Percentiles rank a stretch among this genome's conserved stretches.
phyloP scores from a whole-genome alignment of 64 coral and sea anemone genomes.

The Porites lutea region DNA sequence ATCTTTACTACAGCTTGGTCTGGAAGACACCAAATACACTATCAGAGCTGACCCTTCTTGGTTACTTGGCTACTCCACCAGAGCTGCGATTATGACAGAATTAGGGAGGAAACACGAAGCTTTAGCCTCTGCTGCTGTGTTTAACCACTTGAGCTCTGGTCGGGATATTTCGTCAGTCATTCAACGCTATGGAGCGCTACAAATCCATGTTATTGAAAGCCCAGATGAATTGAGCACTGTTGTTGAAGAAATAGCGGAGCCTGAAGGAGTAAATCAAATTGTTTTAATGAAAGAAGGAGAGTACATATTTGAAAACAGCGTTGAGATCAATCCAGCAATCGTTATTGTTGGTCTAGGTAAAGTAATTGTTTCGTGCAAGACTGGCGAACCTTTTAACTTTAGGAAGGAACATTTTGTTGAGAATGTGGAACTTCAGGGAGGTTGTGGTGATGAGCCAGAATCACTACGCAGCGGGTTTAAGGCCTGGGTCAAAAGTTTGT shows the following conservation, averaged over 20 bases:
- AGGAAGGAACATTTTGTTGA: neutral
- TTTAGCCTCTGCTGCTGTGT: neutral
- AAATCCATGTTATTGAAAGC: neutral
- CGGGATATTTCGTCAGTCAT: neutral
- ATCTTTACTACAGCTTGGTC: neutral
- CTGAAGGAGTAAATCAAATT: neutral
- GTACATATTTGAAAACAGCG: neutral
- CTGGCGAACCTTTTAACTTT: slow-evolving; percentile 10
- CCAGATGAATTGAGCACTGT: neutral
- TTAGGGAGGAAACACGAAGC: slow-evolving; percentile 1
- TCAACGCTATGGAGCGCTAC: neutral
- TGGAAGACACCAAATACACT: neutral
- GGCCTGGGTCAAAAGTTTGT: no score
- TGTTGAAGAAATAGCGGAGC: neutral
- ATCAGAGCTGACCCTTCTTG: slow-evolving; percentile 23
- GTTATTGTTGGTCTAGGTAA: slow-evolving; percentile 6
- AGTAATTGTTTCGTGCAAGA: neutral
- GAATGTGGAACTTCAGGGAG: neutral
- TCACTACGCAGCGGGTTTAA: no score
- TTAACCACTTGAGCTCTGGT: slow-evolving; percentile 4
- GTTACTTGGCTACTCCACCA: neutral
- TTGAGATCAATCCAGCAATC: neutral
- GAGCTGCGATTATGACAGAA: neutral
- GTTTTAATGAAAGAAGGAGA: slow-evolving; percentile 27
- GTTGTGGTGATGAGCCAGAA: neutral